Percentiles rank a stretch among this genome's conserved stretches.
Evolutionary conservation across 2,797 vertebrate genomes (phyloP).

Genomic region (Nothura maculosa): DNA sequence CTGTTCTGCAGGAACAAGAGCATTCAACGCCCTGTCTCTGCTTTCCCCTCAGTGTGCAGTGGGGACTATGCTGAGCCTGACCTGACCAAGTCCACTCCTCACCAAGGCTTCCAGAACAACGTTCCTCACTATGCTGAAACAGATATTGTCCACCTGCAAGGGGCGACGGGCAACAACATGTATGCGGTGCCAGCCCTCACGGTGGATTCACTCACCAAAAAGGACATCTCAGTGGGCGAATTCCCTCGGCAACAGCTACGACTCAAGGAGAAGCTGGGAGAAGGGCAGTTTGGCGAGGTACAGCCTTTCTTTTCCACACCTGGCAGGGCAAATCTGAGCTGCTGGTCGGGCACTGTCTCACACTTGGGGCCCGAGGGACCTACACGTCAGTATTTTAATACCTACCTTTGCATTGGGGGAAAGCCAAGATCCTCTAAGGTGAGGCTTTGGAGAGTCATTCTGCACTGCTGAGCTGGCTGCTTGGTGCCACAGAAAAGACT

Average conservation of each 20-base stretch:
- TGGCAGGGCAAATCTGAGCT: neutral
- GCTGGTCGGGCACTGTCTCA: neutral
- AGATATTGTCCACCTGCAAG: conserved; percentile 90
- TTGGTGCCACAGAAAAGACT: neutral
- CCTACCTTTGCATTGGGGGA: neutral
- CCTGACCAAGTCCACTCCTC: conserved; percentile 91
- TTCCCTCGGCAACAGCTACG: conserved; percentile 75
- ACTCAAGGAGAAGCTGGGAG: conserved; percentile 77
- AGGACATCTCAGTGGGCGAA: conserved; percentile 86
- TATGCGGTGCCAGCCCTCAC: conserved; percentile 91
- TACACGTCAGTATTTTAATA: neutral
- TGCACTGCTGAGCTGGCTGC: neutral
- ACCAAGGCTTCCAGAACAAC: conserved; percentile 90
- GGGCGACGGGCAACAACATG: conserved; percentile 93
- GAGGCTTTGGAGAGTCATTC: neutral
- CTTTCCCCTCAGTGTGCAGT: conserved; percentile 66
- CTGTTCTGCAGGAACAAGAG: neutral
- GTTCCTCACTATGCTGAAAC: conserved; percentile 91
- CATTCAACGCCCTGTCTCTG: neutral
- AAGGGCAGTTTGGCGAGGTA: conserved; percentile 76
- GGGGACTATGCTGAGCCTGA: conserved; percentile 92
- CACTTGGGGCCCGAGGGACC: neutral
- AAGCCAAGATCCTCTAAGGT: neutral
- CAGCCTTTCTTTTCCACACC: neutral
- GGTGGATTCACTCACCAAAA: conserved; percentile 90